These are phyloP conservation scores for Herpailurus yagouaroundi DNA, from an alignment of 2,113 vertebrate genomes.

Conservation along the genomic window DNA sequence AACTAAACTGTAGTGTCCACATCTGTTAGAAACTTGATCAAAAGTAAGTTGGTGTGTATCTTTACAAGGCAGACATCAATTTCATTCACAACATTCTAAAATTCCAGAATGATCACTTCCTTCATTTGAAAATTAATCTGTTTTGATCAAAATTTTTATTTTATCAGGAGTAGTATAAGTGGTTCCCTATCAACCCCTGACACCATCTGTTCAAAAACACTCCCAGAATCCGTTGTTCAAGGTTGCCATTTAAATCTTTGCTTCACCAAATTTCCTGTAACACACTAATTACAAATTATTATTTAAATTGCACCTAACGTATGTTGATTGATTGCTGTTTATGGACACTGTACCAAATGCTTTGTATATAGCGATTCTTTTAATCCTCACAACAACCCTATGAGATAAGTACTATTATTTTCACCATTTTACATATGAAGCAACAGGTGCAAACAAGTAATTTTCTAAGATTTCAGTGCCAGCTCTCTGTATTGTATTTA, in stretches of 20 bases:
- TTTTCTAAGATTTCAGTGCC: neutral
- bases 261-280: neutral
- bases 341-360: neutral
- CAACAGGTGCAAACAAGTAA: neutral
- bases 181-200: neutral
- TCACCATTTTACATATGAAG: slow-evolving; percentile 10
- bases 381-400: neutral
- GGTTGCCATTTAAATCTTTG: neutral
- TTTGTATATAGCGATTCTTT: neutral
- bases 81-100: neutral
- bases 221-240: neutral
- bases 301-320: neutral
- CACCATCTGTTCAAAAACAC: neutral
- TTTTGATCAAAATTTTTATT: neutral
- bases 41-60: neutral
- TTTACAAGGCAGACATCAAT: neutral
- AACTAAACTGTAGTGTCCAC: neutral
- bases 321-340: neutral
- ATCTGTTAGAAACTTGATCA: neutral
- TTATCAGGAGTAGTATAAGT: neutral
- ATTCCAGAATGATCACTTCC: neutral
- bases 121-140: neutral
- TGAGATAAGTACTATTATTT: neutral
- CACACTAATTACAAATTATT: neutral
- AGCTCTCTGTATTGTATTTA: slow-evolving; percentile 9